Evolutionary conservation across 2,113 vertebrate genomes (phyloP).

Genomic region (Crotalus horridus): DNA sequence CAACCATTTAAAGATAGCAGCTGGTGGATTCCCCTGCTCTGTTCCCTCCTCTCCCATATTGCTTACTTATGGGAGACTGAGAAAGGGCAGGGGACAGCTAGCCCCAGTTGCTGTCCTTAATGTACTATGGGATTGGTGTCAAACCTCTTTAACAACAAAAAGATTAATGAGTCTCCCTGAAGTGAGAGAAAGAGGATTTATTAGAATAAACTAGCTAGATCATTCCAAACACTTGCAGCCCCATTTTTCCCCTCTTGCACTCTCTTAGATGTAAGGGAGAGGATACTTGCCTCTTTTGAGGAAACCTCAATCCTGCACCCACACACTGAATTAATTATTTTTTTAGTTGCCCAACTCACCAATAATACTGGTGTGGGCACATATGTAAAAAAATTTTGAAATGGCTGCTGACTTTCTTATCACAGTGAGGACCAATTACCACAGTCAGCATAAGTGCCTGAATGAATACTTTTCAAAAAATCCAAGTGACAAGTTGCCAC

Average conservation of each 20-base stretch:
- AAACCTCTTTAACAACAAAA: neutral
- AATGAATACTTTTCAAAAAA: neutral
- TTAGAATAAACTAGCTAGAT: neutral
- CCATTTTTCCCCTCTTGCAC: neutral
- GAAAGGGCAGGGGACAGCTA: neutral
- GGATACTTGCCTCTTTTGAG: neutral
- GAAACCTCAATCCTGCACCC: neutral
- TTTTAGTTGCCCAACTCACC: neutral
- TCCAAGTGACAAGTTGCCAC: neutral
- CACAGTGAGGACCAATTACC: neutral
- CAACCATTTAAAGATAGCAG: neutral
- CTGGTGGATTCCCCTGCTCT: neutral
- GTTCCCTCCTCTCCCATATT: neutral
- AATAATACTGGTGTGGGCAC: neutral
- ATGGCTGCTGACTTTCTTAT: neutral
- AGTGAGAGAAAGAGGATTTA: neutral
- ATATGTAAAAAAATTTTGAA: neutral
- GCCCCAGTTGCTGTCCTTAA: neutral
- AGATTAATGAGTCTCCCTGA: neutral
- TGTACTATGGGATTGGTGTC: neutral
- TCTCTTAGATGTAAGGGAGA: neutral
- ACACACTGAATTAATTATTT: neutral
- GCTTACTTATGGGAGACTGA: neutral
- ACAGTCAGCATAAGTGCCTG: neutral
- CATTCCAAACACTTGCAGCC: neutral